Evolutionary conservation across 2,888 invertebrate genomes (phyloP).

Genomic region (Trichogramma evanescens): DNA sequence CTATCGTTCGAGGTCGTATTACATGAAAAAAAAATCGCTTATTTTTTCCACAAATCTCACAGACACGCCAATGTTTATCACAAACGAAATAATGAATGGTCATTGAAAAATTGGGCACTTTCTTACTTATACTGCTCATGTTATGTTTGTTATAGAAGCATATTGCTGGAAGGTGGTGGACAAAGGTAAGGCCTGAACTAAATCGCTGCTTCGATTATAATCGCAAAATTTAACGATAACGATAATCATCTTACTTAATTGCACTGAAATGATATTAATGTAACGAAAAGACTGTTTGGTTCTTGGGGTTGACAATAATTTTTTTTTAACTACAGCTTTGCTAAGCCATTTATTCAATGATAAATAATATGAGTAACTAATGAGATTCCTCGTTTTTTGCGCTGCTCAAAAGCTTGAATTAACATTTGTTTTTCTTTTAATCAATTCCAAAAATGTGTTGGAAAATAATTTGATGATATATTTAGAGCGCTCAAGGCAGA

Average conservation of each 20-base stretch:
- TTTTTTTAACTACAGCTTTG: slow-evolving; percentile 4
- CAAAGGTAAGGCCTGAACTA: slow-evolving; percentile 52
- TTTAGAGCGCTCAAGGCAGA: no score
- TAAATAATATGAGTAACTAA: neutral
- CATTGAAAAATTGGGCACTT: no score
- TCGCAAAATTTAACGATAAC: no score
- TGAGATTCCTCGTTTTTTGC: neutral
- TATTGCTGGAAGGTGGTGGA: slow-evolving; percentile 57
- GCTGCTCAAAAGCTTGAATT: slow-evolving; percentile 1
- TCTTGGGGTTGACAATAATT: slow-evolving; percentile 29
- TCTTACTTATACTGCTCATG: slow-evolving; percentile 23
- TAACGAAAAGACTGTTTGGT: slow-evolving; percentile 25
- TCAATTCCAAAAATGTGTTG: neutral
- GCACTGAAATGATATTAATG: no score
- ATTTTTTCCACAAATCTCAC: no score
- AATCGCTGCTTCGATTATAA: no score
- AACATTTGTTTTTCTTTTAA: neutral
- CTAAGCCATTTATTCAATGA: slow-evolving; percentile 7
- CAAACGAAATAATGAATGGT: no score
- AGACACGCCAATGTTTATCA: no score
- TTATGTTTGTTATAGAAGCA: slow-evolving; percentile 55
- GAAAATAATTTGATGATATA: no score
- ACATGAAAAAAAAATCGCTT: no score
- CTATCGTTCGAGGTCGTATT: no score
- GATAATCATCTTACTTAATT: no score